Conservation (phyloP, 2,888 invertebrate genomes). For the Rotaria magnacalcarata region DNA sequence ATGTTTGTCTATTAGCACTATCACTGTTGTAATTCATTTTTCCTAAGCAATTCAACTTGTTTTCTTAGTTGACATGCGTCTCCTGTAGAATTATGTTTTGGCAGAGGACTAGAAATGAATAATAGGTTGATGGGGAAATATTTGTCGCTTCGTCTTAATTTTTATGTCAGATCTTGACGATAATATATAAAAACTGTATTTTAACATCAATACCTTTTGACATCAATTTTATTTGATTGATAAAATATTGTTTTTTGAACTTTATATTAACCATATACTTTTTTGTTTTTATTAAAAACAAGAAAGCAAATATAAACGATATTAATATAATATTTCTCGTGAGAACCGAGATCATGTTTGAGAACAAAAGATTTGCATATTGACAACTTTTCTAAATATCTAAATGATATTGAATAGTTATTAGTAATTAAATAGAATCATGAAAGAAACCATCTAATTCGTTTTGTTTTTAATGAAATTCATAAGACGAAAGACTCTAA, state of each 20-base stretch:
- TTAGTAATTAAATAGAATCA: background rate
- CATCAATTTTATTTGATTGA: background rate
- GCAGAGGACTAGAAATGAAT: background rate
- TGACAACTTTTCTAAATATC: background rate
- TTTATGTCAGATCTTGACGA: background rate
- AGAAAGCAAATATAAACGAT: background rate
- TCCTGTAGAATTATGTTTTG: background rate
- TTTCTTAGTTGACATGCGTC: background rate
- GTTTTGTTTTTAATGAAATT: no score
- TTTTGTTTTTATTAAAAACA: background rate
- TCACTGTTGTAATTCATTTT: background rate
- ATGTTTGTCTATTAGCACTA: background rate
- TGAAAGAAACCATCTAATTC: no score
- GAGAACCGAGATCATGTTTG: background rate
- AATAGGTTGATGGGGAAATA: background rate
- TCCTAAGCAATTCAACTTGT: background rate
- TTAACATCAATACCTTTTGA: background rate
- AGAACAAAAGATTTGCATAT: background rate
- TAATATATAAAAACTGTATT: background rate
- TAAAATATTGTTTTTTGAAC: background rate
- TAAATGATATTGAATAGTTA: background rate
- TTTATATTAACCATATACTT: background rate
- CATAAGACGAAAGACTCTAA: no score
- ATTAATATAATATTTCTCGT: background rate
- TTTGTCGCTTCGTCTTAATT: background rate